A percentile compares a stretch with the other conserved stretches of the same genome.
Conservation (phyloP, 2,113 vertebrate genomes). For the Hemibagrus wyckioides region DNA sequence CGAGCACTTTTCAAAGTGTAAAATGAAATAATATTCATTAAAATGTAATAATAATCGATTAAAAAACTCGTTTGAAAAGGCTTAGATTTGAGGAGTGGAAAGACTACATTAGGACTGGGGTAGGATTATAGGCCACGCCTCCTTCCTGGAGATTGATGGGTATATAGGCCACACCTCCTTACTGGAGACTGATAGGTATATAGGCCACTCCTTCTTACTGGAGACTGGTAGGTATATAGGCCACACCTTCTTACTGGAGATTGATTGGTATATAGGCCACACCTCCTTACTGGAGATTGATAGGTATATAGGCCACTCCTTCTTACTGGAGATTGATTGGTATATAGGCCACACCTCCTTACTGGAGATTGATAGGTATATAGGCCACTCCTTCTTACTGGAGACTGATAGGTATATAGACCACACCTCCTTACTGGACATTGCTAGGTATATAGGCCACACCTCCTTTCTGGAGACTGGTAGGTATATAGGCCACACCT, state of each 20-base stretch:
- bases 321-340: neutral
- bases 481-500: too few relatives aligned
- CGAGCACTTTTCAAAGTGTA: neutral
- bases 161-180: too few relatives aligned
- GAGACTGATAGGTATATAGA: neutral
- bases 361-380: too few relatives aligned
- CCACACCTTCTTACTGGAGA: neutral
- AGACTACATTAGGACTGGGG: neutral
- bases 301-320: neutral
- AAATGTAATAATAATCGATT: neutral
- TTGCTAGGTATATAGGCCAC: neutral
- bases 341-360: too few relatives aligned
- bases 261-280: too few relatives aligned
- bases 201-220: neutral
- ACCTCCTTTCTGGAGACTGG: neutral
- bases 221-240: neutral
- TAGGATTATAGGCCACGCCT: neutral
- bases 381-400: neutral
- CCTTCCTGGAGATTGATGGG: neutral
- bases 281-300: too few relatives aligned
- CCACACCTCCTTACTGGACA: neutral
- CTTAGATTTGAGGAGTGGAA: neutral
- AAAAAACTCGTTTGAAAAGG: neutral
- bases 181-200: too few relatives aligned
- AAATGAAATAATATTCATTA: neutral